Base-by-base conservation (phyloP, 2,113 vertebrate genomes). In the Sceloporus undulatus region DNA sequence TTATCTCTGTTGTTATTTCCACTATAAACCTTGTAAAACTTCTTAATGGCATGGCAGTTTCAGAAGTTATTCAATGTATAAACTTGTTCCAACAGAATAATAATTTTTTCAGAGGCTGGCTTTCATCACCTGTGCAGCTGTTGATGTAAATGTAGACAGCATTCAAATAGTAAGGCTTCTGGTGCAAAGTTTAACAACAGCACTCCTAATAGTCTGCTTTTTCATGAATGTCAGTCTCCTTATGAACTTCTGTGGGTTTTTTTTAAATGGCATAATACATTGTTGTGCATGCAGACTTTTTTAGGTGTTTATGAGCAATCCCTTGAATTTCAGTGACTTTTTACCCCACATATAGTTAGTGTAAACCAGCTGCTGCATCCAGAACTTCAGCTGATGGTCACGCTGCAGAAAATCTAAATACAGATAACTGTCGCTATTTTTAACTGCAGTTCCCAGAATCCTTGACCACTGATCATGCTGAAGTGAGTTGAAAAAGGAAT, bases 1-100 rank as follows among this genome's bases (percentile, higher is more conserved):
- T 96, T 96, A 97, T 97, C 96, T 97, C 96, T 96, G 94, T 96
- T 97, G 96, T 96, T 95, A 91, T 97, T 94, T 95, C 91, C 85
- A 96, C 79, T 96, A 71, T 96, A 97, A 97, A 97, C 96, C 82
- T 90, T 94, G 93, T 96, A 96, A 97, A 97, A 94, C 93, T 95
- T 96, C 87, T 91, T 96, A 96, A 96, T 94, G 94, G 92, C 91
- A 92, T 87, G 93, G 93, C 95, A 92, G 92, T 95, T 92, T 96
- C 91, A 93, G 95, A 97, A 96, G 92, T 93, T 93, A 87, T 96
- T 92, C 88, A 81, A 95, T 94, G 91, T 96, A 84, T 96, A 97
- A 97, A 97, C 96, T 94, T 94, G 42, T 92, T 96, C 93, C 94
- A 96, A 90, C 94, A 94, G 96, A 96, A 94, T 95, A 96, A 94